Conservation (phyloP, 2,113 vertebrate genomes). For the Phrynosoma blainvillii region DNA sequence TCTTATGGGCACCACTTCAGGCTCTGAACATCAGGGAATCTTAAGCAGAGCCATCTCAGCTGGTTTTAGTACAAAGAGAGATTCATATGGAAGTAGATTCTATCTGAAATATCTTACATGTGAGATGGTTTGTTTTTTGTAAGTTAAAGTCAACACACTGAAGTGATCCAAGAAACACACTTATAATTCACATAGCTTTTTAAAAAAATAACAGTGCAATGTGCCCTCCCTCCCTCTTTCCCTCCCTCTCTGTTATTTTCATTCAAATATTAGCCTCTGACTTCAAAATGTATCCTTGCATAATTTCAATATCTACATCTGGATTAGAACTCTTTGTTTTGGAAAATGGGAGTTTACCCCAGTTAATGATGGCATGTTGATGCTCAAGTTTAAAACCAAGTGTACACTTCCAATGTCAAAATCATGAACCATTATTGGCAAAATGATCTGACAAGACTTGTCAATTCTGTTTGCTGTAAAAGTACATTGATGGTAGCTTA, state of each 20-base stretch:
- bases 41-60: background rate
- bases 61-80: background rate
- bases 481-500: background rate
- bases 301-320: slow-evolving; percentile 26
- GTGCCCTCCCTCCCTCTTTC: too few relatives aligned
- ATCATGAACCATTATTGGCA: background rate
- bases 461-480: background rate
- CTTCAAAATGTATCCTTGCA: background rate
- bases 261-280: slow-evolving; percentile 2
- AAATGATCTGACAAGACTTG: background rate
- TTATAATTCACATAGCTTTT: background rate
- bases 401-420: slow-evolving; percentile 51
- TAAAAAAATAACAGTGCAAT: background rate
- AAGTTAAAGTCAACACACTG: background rate
- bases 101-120: background rate
- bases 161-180: background rate
- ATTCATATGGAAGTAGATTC: background rate
- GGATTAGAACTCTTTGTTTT: background rate
- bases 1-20: background rate
- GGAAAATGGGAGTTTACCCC: too few relatives aligned
- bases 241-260: background rate
- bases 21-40: background rate
- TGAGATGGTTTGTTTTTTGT: background rate
- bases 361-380: slow-evolving; percentile 40
- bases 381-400: slow-evolving; percentile 44